A percentile compares a stretch with the other conserved stretches of the same genome.
These are phyloP conservation scores for human (Homo sapiens) DNA, from an alignment of 2,113 vertebrate genomes.

Conservation along the genomic window GRCh38 chr3:132631001-132631500, in stretches of 20 bases:
- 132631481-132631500: slow-evolving; percentile 70
- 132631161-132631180: too few relatives aligned
- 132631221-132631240: slow-evolving; percentile 11
- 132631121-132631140: too few relatives aligned
- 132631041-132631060: too few relatives aligned
- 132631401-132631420: slow-evolving; percentile 87
- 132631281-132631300: background rate
- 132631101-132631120: too few relatives aligned
- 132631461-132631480: slow-evolving; percentile 91
- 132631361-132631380: background rate
- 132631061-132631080: too few relatives aligned
- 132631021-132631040: too few relatives aligned
- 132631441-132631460: slow-evolving; percentile 98
- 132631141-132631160: too few relatives aligned
- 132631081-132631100: too few relatives aligned
- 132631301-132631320: slow-evolving; percentile 5
- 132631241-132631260: slow-evolving; percentile 22
- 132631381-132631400: slow-evolving; percentile 86
- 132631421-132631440: slow-evolving; percentile 93
- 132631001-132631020: too few relatives aligned
- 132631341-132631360: slow-evolving; percentile 55
- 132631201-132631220: background rate
- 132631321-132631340: slow-evolving; percentile 71
- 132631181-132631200: too few relatives aligned
- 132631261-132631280: background rate